Base-by-base conservation (phyloP, 2,888 invertebrate genomes). In the Acleris sparsana region DNA sequence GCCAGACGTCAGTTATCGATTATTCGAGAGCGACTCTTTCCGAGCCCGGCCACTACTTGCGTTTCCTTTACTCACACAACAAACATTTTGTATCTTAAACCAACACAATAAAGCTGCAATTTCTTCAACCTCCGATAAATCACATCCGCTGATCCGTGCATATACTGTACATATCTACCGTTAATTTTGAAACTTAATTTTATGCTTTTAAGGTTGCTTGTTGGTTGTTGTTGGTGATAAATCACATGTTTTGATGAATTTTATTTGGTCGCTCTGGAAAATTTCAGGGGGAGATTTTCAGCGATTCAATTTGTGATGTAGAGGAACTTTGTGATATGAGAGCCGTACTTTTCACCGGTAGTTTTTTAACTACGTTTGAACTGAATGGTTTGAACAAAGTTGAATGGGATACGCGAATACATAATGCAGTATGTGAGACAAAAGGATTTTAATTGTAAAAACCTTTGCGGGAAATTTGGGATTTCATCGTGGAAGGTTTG, bases 1-100 rank as follows among this genome's bases (percentile, higher is more conserved):
- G 83, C 90, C 92, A 92, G 92, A 92, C 92, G 92, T 91, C 91
- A 90, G 87, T 83, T 92, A 92, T 92, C 91, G 92, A 92, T 92
- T 92, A 91, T 92, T 91, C 85, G 89, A 89, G 89, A 88, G 87
- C 85, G 89, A 84, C 83, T 83, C 83, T 79, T 80, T 79, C 81
- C 83, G 81, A 84, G 75, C 79, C 79, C 79, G 78, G 82, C 84
- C 83, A 83, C 78, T 80, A 46, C 65, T 66, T 66, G 84, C 80
- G 78, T 80, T 87, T 85, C 84, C 84, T 83, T 81, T 77, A 77
- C 80, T 76, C 79, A 79, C 70, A 69, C 69, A 69, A 65, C 69
- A 72, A 70, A 71, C 71, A 80, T 76, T 80, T 77, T 79, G 72
- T 70, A 84, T 82, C 84, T 77, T 87, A 84, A 69, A 48, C 3